A percentile compares a stretch with the other conserved stretches of the same genome.
These are phyloP conservation scores for Phaethon lepturus DNA, from an alignment of 2,113 vertebrate genomes.

Conservation along the genomic window DNA sequence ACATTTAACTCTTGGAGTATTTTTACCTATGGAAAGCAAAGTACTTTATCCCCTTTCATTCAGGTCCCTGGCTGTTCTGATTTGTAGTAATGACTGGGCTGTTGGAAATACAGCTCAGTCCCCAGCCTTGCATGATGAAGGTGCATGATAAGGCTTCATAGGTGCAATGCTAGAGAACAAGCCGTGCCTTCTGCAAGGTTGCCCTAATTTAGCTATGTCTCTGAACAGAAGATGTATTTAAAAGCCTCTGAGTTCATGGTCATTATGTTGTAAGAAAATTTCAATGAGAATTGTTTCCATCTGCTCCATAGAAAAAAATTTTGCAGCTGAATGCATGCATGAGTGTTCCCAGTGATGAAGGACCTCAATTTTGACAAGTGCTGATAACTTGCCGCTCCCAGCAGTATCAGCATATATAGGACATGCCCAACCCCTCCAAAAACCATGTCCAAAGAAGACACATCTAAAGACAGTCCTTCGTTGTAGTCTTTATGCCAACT, in stretches of 20 bases:
- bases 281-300: neutral
- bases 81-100: neutral
- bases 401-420: neutral
- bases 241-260: neutral
- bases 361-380: neutral
- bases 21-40: neutral
- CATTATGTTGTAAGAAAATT: neutral
- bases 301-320: neutral
- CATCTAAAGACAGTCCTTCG: neutral
- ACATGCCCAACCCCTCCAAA: neutral
- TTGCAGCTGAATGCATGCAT: fast-evolving
- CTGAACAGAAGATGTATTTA: neutral
- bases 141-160: neutral
- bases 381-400: neutral
- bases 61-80: neutral
- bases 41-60: neutral
- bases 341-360: neutral
- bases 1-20: neutral
- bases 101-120: neutral
- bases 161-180: neutral
- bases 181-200: neutral
- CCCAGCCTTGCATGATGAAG: neutral
- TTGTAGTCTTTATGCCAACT: neutral
- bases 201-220: neutral
- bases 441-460: neutral